Evolutionary conservation across 2,888 invertebrate species (phyloP).

Genomic region (Zootermopsis nevadensis): DNA sequence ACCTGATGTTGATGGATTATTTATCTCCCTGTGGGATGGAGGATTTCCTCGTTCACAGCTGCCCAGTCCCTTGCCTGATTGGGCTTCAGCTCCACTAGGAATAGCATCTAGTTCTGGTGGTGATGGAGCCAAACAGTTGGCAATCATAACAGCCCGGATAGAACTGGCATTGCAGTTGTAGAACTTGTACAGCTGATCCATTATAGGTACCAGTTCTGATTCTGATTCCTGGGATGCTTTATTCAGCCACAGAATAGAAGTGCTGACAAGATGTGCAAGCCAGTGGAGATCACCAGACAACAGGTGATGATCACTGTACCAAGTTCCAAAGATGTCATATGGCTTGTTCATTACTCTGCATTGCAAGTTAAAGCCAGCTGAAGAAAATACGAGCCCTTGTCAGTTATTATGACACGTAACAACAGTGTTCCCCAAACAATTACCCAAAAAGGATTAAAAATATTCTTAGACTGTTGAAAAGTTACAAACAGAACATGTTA

Average conservation of each 20-base stretch:
- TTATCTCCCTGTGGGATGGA: conserved; percentile 66
- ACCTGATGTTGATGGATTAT: conserved; percentile 51
- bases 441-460: too few species aligned
- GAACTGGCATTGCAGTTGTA: conserved; percentile 85
- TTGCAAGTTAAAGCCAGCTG: conserved; percentile 76
- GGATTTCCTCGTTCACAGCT: conserved; percentile 63
- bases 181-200: conserved; percentile 76
- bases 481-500: too few species aligned
- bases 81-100: conserved; percentile 1
- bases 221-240: conserved; percentile 80
- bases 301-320: conserved; percentile 85
- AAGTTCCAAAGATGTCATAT: conserved; percentile 90
- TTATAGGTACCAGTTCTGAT: conserved; percentile 82
- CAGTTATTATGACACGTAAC: neutral
- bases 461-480: too few species aligned
- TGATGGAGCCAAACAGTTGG: conserved; percentile 71
- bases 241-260: conserved; percentile 82
- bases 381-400: conserved; percentile 53
- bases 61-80: conserved; percentile 11
- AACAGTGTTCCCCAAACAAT: too few species aligned
- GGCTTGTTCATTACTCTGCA: conserved; percentile 85
- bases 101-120: conserved; percentile 57
- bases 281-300: conserved; percentile 85
- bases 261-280: conserved; percentile 79
- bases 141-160: conserved; percentile 80